Conservation (phyloP, 2,113 vertebrate species). For the Tachysurus vachellii region DNA sequence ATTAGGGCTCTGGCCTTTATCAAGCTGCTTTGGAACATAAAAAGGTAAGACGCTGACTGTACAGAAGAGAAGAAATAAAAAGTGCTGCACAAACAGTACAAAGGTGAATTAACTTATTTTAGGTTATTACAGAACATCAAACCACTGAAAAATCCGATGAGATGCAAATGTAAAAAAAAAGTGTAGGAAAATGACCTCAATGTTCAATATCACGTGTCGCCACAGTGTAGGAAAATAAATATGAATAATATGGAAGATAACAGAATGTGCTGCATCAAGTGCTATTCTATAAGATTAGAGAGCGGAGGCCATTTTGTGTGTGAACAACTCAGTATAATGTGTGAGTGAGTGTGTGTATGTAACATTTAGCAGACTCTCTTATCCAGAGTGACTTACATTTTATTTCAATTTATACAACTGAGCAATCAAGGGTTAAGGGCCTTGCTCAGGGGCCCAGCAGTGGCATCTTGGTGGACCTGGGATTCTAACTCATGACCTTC, state of each 20-base stretch:
- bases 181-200: too few relatives aligned
- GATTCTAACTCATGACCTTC: too few relatives aligned
- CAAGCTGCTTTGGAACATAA: not conserved
- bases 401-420: too few relatives aligned
- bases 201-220: too few relatives aligned
- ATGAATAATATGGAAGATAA: not conserved
- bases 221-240: not conserved
- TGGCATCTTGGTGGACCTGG: too few relatives aligned
- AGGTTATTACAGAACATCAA: too few relatives aligned
- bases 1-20: slow-evolving; percentile 4
- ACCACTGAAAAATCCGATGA: too few relatives aligned
- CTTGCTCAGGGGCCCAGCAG: too few relatives aligned
- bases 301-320: not conserved
- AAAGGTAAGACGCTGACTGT: not conserved
- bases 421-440: too few relatives aligned
- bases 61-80: not conserved
- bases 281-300: not conserved
- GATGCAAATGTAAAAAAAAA: too few relatives aligned
- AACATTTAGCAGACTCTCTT: too few relatives aligned
- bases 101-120: not conserved
- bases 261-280: not conserved
- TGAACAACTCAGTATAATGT: not conserved
- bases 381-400: too few relatives aligned
- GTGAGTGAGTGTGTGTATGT: not conserved
- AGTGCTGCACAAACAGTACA: not conserved